phyloP scores from a whole-genome alignment of 2,113 vertebrate species.

The Antechinus flavipes region DNA sequence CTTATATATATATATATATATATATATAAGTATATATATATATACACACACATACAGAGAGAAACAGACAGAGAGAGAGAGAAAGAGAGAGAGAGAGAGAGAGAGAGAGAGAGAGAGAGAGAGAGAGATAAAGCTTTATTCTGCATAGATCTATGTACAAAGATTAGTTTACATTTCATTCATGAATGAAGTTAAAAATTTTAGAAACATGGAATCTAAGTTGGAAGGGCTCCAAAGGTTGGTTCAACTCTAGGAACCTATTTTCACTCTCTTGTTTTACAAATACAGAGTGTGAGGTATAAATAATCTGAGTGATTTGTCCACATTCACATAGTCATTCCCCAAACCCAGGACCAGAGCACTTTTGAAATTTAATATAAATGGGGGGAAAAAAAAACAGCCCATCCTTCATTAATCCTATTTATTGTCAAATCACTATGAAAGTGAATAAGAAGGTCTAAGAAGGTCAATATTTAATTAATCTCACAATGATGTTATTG shows the following conservation, averaged over 20 bases:
- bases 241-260: neutral
- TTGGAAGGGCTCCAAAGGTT: neutral
- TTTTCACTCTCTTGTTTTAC: neutral
- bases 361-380: conserved; percentile 34
- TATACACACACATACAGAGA: too few relatives aligned
- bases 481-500: conserved; percentile 1
- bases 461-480: conserved; percentile 43
- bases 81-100: too few relatives aligned
- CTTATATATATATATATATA: too few relatives aligned
- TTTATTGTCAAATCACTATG: conserved; percentile 35
- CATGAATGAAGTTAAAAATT: neutral
- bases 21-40: too few relatives aligned
- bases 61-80: too few relatives aligned
- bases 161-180: neutral
- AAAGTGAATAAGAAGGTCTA: conserved; percentile 27
- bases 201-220: conserved; percentile 3
- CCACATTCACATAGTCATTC: conserved; percentile 8
- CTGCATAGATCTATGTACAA: conserved; percentile 2
- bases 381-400: neutral
- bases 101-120: too few relatives aligned
- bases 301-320: conserved; percentile 16
- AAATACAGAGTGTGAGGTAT: neutral
- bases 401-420: neutral
- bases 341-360: conserved; percentile 10
- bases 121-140: neutral